Base-by-base conservation (phyloP, 2,113 vertebrate species). In the Sylvilagus bachmani region DNA sequence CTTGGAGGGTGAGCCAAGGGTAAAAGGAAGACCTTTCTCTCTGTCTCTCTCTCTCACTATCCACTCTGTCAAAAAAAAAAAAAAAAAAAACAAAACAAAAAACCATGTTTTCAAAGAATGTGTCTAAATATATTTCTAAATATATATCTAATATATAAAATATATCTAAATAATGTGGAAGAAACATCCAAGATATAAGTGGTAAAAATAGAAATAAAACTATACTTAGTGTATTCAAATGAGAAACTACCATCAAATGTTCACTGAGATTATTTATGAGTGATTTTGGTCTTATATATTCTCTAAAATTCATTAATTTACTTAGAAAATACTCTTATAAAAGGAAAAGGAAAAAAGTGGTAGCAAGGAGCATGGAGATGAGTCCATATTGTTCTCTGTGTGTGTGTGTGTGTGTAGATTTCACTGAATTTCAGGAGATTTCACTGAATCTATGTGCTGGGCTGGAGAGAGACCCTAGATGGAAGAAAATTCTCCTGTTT, bases 401-500 rank as follows among this genome's bases (percentile, higher is more conserved):
- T 38, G 38, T 38, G 38, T 38, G 38, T 38, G 38, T 38, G 38
- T 38, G 38, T 38, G 38, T 22, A 13, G 77, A 29, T 10, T 55
- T 44, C 44, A 44, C 44, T 44, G 6, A 44, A 44, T 44, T 44
- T 44, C 44, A 44, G 24, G 33, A 6, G 61, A 29, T 31, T 79
- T 92, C 58, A 66, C 24, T 66, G 21, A 85, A 51, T 66, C 55
- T 61, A 9, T 58, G 69, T 1, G n/a, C 22, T 61, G 9, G 24
- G 6, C 21, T 83, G 55, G 27, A 86, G 49, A 21, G 75, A 69
- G 83, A 53, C 12, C 49, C 31, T 36, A n/a, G n/a, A n/a, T 22
- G 31, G 33, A 87, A 36, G 19, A 96, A 79, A 66, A 62, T 55
- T 89, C 31, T 87, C 36, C 67, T 67, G 31, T 77, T 86, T 89